phyloP scores from a whole-genome alignment of 1,140 invertebrate genomes.

The Mamestra configurata region DNA sequence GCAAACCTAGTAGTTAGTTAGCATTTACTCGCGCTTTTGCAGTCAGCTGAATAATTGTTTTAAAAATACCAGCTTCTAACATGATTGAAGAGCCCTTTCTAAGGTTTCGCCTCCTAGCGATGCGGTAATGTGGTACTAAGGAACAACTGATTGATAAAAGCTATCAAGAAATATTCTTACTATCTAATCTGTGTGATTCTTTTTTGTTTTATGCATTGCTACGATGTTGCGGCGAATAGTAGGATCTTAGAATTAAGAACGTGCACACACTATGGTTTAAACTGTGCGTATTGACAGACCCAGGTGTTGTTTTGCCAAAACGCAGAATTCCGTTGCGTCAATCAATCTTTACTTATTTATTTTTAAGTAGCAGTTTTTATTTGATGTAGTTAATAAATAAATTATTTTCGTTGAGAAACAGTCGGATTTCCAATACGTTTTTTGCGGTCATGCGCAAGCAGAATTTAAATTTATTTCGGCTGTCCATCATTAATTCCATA shows the following conservation, averaged over 20 bases:
- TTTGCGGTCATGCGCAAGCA: too few species aligned
- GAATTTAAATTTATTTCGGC: too few species aligned
- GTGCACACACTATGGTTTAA: background rate
- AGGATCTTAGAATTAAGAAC: background rate
- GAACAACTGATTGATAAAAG: slow-evolving; percentile 43
- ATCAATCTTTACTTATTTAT: too few species aligned
- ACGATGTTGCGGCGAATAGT: background rate
- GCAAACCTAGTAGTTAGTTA: slow-evolving; percentile 8
- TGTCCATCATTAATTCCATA: too few species aligned
- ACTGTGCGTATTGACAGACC: background rate
- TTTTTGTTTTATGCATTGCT: slow-evolving; percentile 10
- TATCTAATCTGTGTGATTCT: slow-evolving; percentile 11
- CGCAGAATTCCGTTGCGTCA: too few species aligned
- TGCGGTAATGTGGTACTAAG: slow-evolving; percentile 18
- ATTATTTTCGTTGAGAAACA: too few species aligned
- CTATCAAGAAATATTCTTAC: slow-evolving; percentile 33
- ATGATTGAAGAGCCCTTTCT: slow-evolving; percentile 27
- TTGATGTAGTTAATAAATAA: too few species aligned
- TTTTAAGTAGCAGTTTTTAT: too few species aligned
- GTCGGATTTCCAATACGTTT: too few species aligned
- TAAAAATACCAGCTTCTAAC: slow-evolving; percentile 39
- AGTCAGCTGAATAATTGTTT: slow-evolving; percentile 33
- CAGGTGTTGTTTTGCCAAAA: too few species aligned
- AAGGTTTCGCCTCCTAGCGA: slow-evolving; percentile 31
- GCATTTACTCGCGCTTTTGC: slow-evolving; percentile 16